Evolutionary conservation across 2,113 vertebrate species (phyloP).

Genomic region (Oreochromis tanganicae): DNA sequence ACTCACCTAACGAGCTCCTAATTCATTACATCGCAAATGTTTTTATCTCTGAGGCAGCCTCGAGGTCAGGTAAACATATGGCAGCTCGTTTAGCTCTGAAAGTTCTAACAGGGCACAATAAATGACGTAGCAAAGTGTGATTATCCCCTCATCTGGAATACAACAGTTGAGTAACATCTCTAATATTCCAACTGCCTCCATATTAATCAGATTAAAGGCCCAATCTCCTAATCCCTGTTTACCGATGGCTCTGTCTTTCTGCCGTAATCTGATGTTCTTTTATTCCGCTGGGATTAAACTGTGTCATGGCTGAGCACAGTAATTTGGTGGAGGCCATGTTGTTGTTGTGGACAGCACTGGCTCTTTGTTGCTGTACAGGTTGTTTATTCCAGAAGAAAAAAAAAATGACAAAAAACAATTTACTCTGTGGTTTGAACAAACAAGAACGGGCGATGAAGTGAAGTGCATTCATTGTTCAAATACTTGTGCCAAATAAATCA

Average conservation of each 20-base stretch:
- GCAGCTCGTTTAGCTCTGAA: conserved; percentile 25
- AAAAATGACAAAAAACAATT: conserved; percentile 3
- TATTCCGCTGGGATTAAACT: conserved; percentile 61
- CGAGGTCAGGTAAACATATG: conserved; percentile 65
- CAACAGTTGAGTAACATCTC: conserved; percentile 60
- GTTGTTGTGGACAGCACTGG: conserved; percentile 41
- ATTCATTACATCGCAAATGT: conserved; percentile 34
- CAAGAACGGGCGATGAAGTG: conserved; percentile 15
- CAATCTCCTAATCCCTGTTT: conserved; percentile 67
- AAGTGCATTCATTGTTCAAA: conserved; percentile 1
- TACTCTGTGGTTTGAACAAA: conserved; percentile 11
- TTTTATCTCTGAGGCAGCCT: conserved; percentile 13
- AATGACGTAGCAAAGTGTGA: conserved; percentile 57
- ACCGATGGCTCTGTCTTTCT: conserved; percentile 55
- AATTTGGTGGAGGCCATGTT: conserved; percentile 31
- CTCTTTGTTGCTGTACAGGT: neutral
- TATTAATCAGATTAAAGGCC: conserved; percentile 70
- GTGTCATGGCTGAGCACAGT: conserved; percentile 32
- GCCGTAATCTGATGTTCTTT: conserved; percentile 71
- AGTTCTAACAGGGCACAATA: conserved; percentile 46
- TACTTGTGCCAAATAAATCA: conserved; percentile 13
- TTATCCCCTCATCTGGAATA: conserved; percentile 54
- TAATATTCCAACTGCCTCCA: conserved; percentile 53
- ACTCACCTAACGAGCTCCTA: conserved; percentile 8
- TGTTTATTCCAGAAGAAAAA: neutral